A percentile compares a stretch with the other conserved stretches of the same genome.
phyloP scores from a whole-genome alignment of 2,797 vertebrate genomes.

The Hydrophis major region DNA sequence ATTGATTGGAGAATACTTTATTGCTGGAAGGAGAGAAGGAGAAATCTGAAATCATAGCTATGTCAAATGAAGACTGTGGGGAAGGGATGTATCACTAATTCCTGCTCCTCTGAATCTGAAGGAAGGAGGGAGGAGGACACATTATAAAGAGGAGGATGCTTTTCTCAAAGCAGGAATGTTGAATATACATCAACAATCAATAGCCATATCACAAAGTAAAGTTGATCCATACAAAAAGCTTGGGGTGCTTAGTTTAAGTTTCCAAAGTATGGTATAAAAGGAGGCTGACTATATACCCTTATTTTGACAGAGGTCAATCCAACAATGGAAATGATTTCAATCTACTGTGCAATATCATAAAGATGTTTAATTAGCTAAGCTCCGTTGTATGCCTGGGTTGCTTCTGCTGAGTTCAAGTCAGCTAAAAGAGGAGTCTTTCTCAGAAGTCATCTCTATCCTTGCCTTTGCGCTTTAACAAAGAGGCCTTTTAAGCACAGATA shows the following conservation, averaged over 20 bases:
- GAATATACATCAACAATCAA: background rate
- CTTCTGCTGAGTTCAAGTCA: background rate
- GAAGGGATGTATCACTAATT: background rate
- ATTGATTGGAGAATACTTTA: background rate
- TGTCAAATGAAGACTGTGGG: background rate
- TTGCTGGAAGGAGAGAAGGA: background rate
- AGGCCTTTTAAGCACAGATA: background rate
- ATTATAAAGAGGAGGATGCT: background rate
- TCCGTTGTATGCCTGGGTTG: background rate
- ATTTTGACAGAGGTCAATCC: background rate
- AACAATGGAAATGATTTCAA: background rate
- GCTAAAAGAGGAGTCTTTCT: background rate
- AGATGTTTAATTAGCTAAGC: background rate
- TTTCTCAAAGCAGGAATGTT: background rate
- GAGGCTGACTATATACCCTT: background rate
- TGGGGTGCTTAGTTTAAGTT: background rate
- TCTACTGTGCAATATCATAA: background rate
- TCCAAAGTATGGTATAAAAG: background rate
- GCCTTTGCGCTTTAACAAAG: background rate
- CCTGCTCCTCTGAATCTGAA: background rate
- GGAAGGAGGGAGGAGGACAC: background rate
- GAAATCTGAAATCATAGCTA: background rate
- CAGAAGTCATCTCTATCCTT: background rate
- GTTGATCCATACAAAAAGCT: background rate
- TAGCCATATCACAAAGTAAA: background rate